phyloP scores from a whole-genome alignment of 2,888 invertebrate genomes.

The Nemapogon koenigi region DNA sequence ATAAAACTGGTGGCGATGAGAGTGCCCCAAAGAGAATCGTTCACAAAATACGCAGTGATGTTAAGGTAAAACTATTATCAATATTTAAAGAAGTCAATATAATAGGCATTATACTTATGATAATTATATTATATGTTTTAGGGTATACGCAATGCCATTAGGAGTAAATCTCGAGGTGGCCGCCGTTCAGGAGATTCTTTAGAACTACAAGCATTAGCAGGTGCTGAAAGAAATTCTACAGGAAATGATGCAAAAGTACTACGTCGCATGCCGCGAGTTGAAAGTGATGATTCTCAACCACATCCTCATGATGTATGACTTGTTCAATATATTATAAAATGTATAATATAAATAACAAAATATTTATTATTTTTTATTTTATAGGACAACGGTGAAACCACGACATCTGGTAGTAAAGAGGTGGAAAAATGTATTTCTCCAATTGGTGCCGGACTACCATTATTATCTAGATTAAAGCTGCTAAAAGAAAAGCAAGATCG shows the following conservation, averaged over 20 bases:
- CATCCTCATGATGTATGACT: constrained; percentile 34
- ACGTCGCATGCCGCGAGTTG: constrained; percentile 76
- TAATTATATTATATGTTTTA: constrained; percentile 22
- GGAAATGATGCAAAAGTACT: constrained; percentile 61
- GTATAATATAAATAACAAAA: background rate
- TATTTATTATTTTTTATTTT: background rate
- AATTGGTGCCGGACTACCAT: constrained; percentile 83
- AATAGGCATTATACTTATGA: constrained; percentile 4
- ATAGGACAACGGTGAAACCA: constrained; percentile 38
- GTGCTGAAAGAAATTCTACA: constrained; percentile 36
- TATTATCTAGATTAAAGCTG: constrained; percentile 77
- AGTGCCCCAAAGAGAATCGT: constrained; percentile 79
- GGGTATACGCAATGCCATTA: constrained; percentile 66
- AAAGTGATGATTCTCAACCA: constrained; percentile 72
- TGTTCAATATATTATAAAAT: background rate
- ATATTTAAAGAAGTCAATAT: constrained; percentile 2
- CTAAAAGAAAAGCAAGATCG: constrained; percentile 83
- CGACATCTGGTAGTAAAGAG: constrained; percentile 54
- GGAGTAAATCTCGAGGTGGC: constrained; percentile 60
- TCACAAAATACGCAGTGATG: constrained; percentile 83
- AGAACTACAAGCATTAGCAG: constrained; percentile 57
- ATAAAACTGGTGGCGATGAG: constrained; percentile 61
- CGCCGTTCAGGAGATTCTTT: constrained; percentile 69
- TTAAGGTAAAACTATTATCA: constrained; percentile 59
- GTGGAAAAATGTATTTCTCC: constrained; percentile 71